Base-by-base conservation (phyloP, 2,888 invertebrate species). In the Cryptocheilus praepositus region DNA sequence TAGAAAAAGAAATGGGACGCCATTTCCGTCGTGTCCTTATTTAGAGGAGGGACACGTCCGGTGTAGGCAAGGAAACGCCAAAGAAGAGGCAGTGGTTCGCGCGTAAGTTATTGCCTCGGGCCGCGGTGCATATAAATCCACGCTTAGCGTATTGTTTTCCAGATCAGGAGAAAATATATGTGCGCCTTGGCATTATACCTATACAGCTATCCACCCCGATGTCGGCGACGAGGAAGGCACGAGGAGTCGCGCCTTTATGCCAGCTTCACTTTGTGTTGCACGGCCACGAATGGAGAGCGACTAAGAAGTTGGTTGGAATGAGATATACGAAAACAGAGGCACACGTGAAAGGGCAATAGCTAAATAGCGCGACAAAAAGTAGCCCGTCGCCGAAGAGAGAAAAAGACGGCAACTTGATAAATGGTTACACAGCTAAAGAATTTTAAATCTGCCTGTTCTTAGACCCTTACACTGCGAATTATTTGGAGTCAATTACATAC, bases 131-230 rank as follows among this genome's bases (percentile, higher is more conserved):
- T 85, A 88, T 88, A 88, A 88, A 88, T 88, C 83, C 80, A 81
- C 80, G 82, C 80, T 84, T 83, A 83, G 83, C 83, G 83, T 88
- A 88, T 88, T 88, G 88, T 88, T 88, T 88, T 87, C 87, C 86
- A 87, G 88, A 88, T 88, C 87, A 85, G 86, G 87, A 86, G 86
- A 74, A 86, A 88, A 88, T 87, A 86, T 88, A 88, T 86, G 83
- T 85, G 71, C 77, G 68, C 22, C 11, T 8, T 52, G 13, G 51
- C 22, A 22, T 49, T 56, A 51, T 52, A 57, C 54, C 56, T 59
- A 49, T 57, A 61, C 51, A 61, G 46, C 53, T 53, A 53, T 55
- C 36, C 45, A 54, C 46, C 19, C 18, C 36, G 57, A 67, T 62
- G 71, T 67, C 76, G 68, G 59, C 64, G 78, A 70, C 62, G 80